Base-by-base conservation (phyloP, 37 sponge, comb jelly and placozoan genomes). In the Bolinopsis microptera region DNA sequence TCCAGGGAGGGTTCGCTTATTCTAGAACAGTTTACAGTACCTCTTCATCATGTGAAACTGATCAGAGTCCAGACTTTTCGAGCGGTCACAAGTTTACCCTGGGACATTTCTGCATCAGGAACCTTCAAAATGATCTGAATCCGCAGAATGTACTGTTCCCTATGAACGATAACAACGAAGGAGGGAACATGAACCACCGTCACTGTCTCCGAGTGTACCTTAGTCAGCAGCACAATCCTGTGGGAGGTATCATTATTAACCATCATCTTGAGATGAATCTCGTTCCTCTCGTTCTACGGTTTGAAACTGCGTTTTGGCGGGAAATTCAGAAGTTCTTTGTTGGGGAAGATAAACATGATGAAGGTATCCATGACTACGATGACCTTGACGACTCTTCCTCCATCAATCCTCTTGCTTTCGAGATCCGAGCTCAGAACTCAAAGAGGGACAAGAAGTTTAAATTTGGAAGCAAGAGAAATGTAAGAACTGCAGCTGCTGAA, bases 311-410 rank as follows among this genome's bases (percentile, higher is more conserved):
- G 26, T 39, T 86, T 38, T 41, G 90, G 90, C 24, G 61, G 90
- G 90, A 86, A 41, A 86, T 86, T n/a, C 90, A 86, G 61, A 86
- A 27, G 61, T 86, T 86, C 28, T 86, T 86, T 25, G 90, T 86
- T 18, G 90, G 90, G 90, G 90, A 86, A 34, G 90, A 86, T 40
- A 41, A 41, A 3, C 28, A 41, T 23, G 90, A 86, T 13, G 90
- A 86, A 1, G 40, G 27, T 0, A 38, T 86, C 3, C 41, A 23
- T 8, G 90, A 86, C 22, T 41, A 41, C 61, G 27, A 77, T 32
- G 80, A 77, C 33, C 61, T 41, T 0, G 90, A 86, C 39, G 90
- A 86, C 39, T 28, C 41, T 1, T 41, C 61, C 2, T 86, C 90
- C 41, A 86, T 86, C 1, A 41, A 86, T 30, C 90, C 90, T 18